phyloP scores from a whole-genome alignment of 2,113 vertebrate species.

The Ardeotis arabs region DNA sequence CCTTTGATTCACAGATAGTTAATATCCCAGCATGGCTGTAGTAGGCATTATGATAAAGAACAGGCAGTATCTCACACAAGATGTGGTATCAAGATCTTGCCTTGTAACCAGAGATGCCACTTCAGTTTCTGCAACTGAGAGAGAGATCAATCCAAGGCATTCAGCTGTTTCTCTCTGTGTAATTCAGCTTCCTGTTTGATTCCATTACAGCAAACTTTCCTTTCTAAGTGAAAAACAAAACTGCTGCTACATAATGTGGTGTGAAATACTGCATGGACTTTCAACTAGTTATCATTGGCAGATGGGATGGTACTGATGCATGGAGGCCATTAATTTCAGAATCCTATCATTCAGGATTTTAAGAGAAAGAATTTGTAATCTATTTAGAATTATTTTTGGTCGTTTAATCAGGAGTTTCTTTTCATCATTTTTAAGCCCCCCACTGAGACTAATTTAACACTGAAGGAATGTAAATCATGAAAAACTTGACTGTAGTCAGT shows the following conservation, averaged over 20 bases:
- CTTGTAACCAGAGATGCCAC: background rate
- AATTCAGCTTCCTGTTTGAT: background rate
- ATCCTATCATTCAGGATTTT: constrained; percentile 2
- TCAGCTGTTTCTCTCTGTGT: background rate
- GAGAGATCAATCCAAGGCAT: background rate
- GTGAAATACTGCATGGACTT: background rate
- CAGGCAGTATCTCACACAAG: background rate
- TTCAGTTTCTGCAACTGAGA: background rate
- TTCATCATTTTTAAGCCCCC: constrained; percentile 34
- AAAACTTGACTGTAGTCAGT: background rate
- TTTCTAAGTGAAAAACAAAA: background rate
- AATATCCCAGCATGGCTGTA: background rate
- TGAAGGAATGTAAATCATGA: background rate
- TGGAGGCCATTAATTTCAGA: background rate
- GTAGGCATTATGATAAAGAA: background rate
- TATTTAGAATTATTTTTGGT: constrained; percentile 34
- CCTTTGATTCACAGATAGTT: background rate
- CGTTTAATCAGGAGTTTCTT: background rate
- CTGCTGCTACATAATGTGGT: background rate
- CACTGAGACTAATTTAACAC: constrained; percentile 28
- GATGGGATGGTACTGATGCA: background rate
- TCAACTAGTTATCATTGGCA: background rate
- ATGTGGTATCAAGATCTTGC: background rate
- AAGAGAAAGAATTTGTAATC: constrained; percentile 11
- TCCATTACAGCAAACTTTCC: background rate